Evolutionary conservation across 2,888 invertebrate genomes (phyloP).

Genomic region (Napeogenes sylphis): DNA sequence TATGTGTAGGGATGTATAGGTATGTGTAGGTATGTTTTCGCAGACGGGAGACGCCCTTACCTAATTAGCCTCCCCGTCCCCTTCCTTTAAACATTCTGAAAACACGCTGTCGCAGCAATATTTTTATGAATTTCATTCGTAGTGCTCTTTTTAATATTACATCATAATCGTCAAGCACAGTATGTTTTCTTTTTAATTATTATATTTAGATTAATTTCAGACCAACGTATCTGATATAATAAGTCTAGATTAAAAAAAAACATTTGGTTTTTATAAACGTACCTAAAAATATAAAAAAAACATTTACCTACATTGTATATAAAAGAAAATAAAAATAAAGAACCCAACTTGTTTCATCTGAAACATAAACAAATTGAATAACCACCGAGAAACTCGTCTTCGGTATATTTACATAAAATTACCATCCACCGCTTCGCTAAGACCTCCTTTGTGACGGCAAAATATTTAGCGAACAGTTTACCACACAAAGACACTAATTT

Average conservation of each 20-base stretch:
- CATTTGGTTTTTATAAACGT: too few species aligned
- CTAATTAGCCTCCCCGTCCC: slow-evolving; percentile 25
- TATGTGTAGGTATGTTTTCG: slow-evolving; percentile 3
- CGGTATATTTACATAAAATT: slow-evolving; percentile 64
- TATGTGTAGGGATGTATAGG: too few species aligned
- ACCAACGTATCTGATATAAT: too few species aligned
- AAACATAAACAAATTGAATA: slow-evolving; percentile 65
- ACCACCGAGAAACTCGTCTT: slow-evolving; percentile 38
- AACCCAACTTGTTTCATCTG: slow-evolving; percentile 42
- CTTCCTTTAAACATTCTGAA: slow-evolving; percentile 8
- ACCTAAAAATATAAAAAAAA: too few species aligned
- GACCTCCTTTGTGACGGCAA: slow-evolving; percentile 73
- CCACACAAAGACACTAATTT: slow-evolving; percentile 73
- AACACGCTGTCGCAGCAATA: neutral
- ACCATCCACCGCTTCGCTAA: slow-evolving; percentile 46
- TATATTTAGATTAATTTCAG: too few species aligned
- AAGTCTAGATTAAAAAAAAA: too few species aligned
- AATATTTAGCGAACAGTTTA: slow-evolving; percentile 77
- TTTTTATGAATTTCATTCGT: neutral
- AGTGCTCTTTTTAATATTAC: too few species aligned
- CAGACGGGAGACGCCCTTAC: slow-evolving; percentile 27
- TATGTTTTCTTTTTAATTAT: too few species aligned
- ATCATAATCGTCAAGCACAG: too few species aligned
- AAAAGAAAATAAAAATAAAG: slow-evolving; percentile 12
- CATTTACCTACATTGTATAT: neutral